A percentile compares a stretch with the other conserved stretches of the same genome.
phyloP scores from a whole-genome alignment of 2,797 vertebrate genomes.

The Acomys russatus region DNA sequence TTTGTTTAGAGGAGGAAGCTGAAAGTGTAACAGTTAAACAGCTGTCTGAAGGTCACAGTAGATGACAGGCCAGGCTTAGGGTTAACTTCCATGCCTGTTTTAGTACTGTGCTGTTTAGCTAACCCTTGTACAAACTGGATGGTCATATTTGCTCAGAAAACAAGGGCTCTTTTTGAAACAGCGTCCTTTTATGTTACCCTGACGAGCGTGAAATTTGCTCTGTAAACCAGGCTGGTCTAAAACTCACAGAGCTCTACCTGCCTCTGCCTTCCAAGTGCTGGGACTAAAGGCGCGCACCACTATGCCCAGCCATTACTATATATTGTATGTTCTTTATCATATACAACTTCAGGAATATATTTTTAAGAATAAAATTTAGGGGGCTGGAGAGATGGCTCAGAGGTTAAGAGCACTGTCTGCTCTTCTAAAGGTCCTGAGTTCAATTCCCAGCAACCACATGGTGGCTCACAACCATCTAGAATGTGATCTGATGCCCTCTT shows the following conservation, averaged over 20 bases:
- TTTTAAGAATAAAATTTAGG: neutral
- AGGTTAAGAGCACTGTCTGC: no score
- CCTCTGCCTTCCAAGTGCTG: neutral
- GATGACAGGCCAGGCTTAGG: neutral
- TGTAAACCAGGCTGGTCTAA: neutral
- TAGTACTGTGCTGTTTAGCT: neutral
- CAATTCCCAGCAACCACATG: no score
- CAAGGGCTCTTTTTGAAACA: conserved; percentile 7
- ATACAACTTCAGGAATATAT: neutral
- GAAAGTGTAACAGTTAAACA: conserved; percentile 1
- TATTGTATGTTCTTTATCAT: neutral
- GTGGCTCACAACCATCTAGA: no score
- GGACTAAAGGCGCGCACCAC: neutral
- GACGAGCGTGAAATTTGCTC: neutral
- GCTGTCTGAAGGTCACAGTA: conserved; percentile 3
- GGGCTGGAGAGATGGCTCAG: no score
- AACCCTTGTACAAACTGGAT: neutral
- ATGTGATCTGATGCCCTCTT: no score
- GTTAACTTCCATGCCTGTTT: neutral
- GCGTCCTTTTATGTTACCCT: neutral
- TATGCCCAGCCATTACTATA: neutral
- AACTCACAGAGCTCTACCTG: neutral
- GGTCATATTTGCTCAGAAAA: conserved; percentile 15
- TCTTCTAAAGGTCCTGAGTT: no score
- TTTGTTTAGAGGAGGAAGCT: conserved; percentile 43